Percentiles rank a stretch among this genome's conserved stretches.
These are phyloP conservation scores for Stichopus chloronotus DNA, from an alignment of 35 echinoderm and acorn worm species.

Conservation along the genomic window DNA sequence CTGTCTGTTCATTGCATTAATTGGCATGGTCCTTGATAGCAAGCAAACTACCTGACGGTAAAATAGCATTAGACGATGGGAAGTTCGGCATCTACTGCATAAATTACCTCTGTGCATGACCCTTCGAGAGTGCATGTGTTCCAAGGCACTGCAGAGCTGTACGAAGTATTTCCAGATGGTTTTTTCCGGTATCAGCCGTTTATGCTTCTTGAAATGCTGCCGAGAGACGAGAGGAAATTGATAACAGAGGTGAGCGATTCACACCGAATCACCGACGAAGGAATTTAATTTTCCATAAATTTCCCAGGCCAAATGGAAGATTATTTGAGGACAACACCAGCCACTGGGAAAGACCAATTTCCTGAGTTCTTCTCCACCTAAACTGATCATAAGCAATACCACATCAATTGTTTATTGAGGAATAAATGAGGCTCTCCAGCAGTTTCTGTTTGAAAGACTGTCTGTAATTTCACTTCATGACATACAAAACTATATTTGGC, in stretches of 20 bases:
- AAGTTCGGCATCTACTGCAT: no score
- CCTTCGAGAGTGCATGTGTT: slow-evolving; percentile 96
- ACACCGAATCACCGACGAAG: neutral
- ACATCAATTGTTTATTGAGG: no score
- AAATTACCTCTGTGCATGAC: slow-evolving; percentile 99
- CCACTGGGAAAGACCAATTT: neutral
- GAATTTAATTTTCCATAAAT: neutral
- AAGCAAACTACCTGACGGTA: no score
- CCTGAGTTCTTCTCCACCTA: neutral
- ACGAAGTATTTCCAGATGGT: slow-evolving; percentile 99
- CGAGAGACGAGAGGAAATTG: slow-evolving; percentile 35
- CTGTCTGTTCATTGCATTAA: no score
- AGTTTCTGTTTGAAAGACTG: no score
- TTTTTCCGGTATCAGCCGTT: slow-evolving; percentile 92
- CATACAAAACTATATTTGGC: no score
- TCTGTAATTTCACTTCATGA: no score
- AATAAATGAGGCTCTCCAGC: no score
- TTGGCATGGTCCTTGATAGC: no score
- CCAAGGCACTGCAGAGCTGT: slow-evolving; percentile 93
- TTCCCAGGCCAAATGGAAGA: neutral
- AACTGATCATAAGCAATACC: neutral
- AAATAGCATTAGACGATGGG: no score
- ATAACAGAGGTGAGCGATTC: neutral
- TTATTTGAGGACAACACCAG: neutral
- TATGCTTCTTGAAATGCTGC: slow-evolving; percentile 99